These are phyloP conservation scores for Nomada ferruginata DNA, from an alignment of 2,888 invertebrate species.

Conservation along the genomic window DNA sequence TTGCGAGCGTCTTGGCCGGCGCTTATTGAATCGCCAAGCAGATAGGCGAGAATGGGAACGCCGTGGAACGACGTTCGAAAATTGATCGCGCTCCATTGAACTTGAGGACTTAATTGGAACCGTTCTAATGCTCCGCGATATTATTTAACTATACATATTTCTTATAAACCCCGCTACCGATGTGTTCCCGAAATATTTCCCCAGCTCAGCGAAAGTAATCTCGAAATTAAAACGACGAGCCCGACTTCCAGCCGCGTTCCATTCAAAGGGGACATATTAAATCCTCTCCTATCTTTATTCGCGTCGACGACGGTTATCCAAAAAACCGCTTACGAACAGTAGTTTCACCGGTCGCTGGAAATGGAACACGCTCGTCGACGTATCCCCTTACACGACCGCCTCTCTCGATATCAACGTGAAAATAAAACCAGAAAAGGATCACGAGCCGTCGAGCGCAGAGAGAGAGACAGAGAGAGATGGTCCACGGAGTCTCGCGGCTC, in stretches of 20 bases:
- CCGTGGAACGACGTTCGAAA: conserved; percentile 17
- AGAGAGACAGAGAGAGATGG: not conserved
- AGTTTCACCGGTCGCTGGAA: conserved; percentile 44
- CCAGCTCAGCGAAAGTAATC: no score
- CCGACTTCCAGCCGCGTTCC: not conserved
- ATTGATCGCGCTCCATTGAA: conserved; percentile 14
- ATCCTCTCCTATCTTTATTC: conserved; percentile 42
- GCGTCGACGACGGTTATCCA: not conserved
- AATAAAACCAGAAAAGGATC: not conserved
- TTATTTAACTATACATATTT: not conserved
- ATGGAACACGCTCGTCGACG: conserved; percentile 36
- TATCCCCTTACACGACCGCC: conserved; percentile 37
- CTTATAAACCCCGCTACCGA: no score
- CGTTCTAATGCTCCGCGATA: not conserved
- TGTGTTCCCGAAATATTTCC: no score
- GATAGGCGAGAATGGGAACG: conserved; percentile 24
- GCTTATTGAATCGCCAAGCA: conserved; percentile 32
- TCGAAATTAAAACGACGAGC: not conserved
- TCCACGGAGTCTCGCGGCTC: conserved; percentile 13
- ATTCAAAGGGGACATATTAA: conserved; percentile 22
- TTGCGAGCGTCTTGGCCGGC: conserved; percentile 17
- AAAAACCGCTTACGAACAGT: conserved; percentile 35
- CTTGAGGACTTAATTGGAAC: conserved; percentile 26
- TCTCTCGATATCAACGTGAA: conserved; percentile 33
- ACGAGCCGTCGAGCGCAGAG: not conserved